Evolutionary conservation across 2,113 vertebrate genomes (phyloP).

Genomic region (Collichthys lucidus): DNA sequence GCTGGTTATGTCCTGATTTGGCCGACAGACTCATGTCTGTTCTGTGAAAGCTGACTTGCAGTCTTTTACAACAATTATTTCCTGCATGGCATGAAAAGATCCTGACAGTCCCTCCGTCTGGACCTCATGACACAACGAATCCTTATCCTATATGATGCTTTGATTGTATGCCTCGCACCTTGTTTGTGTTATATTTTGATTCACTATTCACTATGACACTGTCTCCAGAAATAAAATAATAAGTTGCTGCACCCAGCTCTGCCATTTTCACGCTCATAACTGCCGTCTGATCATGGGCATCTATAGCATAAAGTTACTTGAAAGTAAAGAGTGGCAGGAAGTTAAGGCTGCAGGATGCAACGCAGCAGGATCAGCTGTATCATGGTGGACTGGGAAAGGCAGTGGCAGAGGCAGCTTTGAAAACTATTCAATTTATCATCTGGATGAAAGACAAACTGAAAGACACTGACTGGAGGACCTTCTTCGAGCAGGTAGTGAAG

Average conservation of each 20-base stretch:
- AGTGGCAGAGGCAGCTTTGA: background rate
- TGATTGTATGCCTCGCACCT: too few relatives aligned
- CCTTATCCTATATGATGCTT: too few relatives aligned
- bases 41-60: background rate
- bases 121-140: too few relatives aligned
- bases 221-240: too few relatives aligned
- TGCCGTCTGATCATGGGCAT: background rate
- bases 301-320: conserved; percentile 9
- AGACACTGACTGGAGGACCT: conserved; percentile 46
- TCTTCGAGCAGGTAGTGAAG: conserved; percentile 41
- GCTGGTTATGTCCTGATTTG: background rate
- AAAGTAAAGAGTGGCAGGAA: conserved; percentile 5
- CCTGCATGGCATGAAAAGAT: too few relatives aligned
- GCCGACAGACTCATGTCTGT: too few relatives aligned
- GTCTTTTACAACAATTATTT: background rate
- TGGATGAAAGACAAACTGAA: conserved; percentile 49
- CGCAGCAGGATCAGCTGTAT: conserved; percentile 32
- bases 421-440: conserved; percentile 47
- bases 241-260: background rate
- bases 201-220: background rate
- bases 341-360: background rate
- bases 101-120: too few relatives aligned
- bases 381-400: conserved; percentile 12
- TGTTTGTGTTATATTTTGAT: too few relatives aligned
- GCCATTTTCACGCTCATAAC: background rate